Evolutionary conservation across 1,140 invertebrate species (phyloP), one percentile per base, ranked within the genome.

Genomic region (Drosophila nasuta): DNA sequence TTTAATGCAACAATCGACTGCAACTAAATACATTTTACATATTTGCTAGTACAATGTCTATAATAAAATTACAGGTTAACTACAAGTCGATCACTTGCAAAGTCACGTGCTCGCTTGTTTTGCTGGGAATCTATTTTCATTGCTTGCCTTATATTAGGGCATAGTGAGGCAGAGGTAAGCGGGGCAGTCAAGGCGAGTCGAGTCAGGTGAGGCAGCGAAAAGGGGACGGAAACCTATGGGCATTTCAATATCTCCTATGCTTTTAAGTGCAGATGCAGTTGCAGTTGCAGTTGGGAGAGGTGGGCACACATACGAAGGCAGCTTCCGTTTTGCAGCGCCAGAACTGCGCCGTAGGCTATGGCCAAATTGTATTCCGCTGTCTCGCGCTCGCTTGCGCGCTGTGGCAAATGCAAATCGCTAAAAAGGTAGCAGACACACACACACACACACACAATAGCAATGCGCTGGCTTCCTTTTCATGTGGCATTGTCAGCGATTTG

Each of bases 401-500:
- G 35, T 38, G 25, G 33, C 52, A 56, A 71, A 86, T 88, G 81
- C 78, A 86, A 89, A 81, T 90, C 80, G 78, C 77, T 90, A 86
- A 85, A 85, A 88, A 88, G 86, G 80, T 90, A 79, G 65, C 74
- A 25, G 20, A 25, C 20, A 25, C 3, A 25, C 20, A 25, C 3
- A 25, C 20, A 25, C 17, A 20, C 20, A 81, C 54, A 67, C 54
- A 67, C 45, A 75, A 56, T 38, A 8, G 51, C 33, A 54, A 56
- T 17, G 35, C 64, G 28, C 25, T 73, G 56, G 62, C 51, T 63
- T 52, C 45, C 54, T 59, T 75, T 67, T 87, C 77, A 67, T 82
- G 33, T 49, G 77, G 65, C 83, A 88, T 88, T 88, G 83, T 89
- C 83, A 88, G 85, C 83, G 83, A 88, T 88, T 88, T 88, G 77